Evolutionary conservation across 2,113 vertebrate genomes (phyloP).

Genomic region (Noctilio leporinus): DNA sequence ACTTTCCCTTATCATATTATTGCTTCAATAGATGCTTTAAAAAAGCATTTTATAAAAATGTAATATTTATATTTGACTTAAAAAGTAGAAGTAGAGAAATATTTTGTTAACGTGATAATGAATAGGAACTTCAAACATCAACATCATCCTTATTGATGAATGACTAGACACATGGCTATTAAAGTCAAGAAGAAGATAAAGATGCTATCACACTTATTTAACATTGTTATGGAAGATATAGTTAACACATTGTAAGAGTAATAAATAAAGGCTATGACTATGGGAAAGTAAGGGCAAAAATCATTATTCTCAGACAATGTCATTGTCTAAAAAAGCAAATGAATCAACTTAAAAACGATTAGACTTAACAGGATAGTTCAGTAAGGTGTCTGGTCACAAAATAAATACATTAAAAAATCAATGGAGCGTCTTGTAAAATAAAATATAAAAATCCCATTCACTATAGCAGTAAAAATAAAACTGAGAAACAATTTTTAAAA

Average conservation of each 20-base stretch:
- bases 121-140: neutral
- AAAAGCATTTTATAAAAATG: slow-evolving; percentile 6
- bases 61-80: slow-evolving; percentile 4
- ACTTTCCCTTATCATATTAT: neutral
- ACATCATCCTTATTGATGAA: neutral
- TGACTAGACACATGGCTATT: neutral
- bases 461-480: slow-evolving; percentile 43
- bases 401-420: slow-evolving; percentile 62
- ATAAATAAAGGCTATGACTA: slow-evolving; percentile 51
- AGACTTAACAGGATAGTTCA: slow-evolving; percentile 33
- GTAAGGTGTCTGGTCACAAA: slow-evolving; percentile 12
- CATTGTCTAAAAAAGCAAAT: slow-evolving; percentile 40
- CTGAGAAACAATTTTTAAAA: slow-evolving; percentile 28
- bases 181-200: neutral
- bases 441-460: slow-evolving; percentile 42
- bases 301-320: slow-evolving; percentile 20
- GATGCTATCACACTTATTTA: neutral
- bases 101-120: neutral
- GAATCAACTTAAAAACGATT: slow-evolving; percentile 45
- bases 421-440: slow-evolving; percentile 40
- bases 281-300: neutral
- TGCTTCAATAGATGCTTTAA: neutral
- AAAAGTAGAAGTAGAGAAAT: neutral
- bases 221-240: neutral
- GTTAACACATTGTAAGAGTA: neutral